Evolutionary conservation across 2,113 vertebrate genomes (phyloP), one percentile per base, ranked within the genome.

Genomic region (Cathartes aura): DNA sequence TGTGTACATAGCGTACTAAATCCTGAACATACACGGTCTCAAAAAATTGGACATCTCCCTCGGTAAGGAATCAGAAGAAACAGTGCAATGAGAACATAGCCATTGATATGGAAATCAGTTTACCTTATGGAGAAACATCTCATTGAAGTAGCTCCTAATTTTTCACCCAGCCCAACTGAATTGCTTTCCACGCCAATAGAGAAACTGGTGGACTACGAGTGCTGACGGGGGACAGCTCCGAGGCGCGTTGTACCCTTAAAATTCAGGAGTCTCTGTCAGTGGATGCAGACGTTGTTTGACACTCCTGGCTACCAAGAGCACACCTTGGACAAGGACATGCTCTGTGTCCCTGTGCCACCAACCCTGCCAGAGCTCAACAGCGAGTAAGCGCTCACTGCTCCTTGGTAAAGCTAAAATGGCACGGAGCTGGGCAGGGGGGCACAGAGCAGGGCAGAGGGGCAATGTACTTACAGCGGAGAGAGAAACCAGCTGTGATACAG

Each of bases 241-340:
- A n/a, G 30, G 12, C 0, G 0, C 2, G 1, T 34, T 15, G 21
- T 23, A 26, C 53, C 58, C 42, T 30, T 12, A 34, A n/a, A 2
- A 4, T 43, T 45, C 16, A 10, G 24, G 34, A 82, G 14, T 19
- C 20, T 55, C n/a, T 2, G 1, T 3, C 43, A 40, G 29, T 7
- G 11, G 15, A 47, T 26, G 32, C 12, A n/a, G 34, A 42, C 1
- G 2, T 8, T 48, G 19, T 50, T 38, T 36, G 27, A 34, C 12
- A 10, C 24, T 59, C 29, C 6, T 60, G 48, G 30, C 68, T 84
- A 34, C 53, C 0, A 1, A 82, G 17, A 74, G n/a, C 47, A 55
- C 17, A 45, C 22, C 56, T 27, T 53, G 53, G 30, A 16, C 34
- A 50, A 75, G 55, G 32, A 34, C 15, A 5, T 1, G 11, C 17